Conservation (phyloP, 1,140 invertebrate species). For the Anoplophora glabripennis region DNA sequence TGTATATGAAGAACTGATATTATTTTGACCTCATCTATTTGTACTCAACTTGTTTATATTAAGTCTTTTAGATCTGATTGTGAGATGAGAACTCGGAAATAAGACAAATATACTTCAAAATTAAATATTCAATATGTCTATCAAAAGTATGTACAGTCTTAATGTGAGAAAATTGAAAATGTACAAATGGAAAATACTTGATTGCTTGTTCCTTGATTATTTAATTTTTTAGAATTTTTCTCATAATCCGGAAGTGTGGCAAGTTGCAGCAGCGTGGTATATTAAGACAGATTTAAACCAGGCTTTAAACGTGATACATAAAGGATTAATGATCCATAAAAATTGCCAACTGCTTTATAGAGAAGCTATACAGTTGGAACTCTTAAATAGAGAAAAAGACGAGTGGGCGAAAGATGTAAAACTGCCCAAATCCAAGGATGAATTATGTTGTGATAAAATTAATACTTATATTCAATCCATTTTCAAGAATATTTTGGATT, state of each 20-base stretch:
- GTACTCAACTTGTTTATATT: too few relatives aligned
- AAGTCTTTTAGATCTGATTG: too few relatives aligned
- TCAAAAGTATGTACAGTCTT: too few relatives aligned
- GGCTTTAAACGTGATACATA: slow-evolving; percentile 16
- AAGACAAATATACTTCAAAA: too few relatives aligned
- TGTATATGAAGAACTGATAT: too few relatives aligned
- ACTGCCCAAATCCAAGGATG: slow-evolving; percentile 10
- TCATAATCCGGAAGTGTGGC: slow-evolving; percentile 20
- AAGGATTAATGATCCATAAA: slow-evolving; percentile 26
- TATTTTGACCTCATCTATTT: too few relatives aligned
- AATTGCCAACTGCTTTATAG: slow-evolving; percentile 17
- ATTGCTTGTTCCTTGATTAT: too few relatives aligned
- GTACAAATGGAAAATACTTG: too few relatives aligned
- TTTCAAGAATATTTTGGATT: slow-evolving; percentile 25
- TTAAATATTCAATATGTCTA: too few relatives aligned
- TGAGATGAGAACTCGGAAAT: too few relatives aligned
- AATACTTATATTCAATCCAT: slow-evolving; percentile 23
- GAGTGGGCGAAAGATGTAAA: slow-evolving; percentile 1
- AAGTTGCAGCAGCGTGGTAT: slow-evolving; percentile 22
- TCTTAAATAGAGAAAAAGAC: slow-evolving; percentile 11
- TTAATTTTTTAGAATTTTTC: slow-evolving; percentile 15
- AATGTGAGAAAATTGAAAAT: too few relatives aligned
- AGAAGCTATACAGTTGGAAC: slow-evolving; percentile 24
- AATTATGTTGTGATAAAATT: slow-evolving; percentile 21
- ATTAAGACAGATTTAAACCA: slow-evolving; percentile 3